These are phyloP conservation scores for Calameuta filiformis DNA, from an alignment of 2,888 invertebrate genomes.

Conservation along the genomic window DNA sequence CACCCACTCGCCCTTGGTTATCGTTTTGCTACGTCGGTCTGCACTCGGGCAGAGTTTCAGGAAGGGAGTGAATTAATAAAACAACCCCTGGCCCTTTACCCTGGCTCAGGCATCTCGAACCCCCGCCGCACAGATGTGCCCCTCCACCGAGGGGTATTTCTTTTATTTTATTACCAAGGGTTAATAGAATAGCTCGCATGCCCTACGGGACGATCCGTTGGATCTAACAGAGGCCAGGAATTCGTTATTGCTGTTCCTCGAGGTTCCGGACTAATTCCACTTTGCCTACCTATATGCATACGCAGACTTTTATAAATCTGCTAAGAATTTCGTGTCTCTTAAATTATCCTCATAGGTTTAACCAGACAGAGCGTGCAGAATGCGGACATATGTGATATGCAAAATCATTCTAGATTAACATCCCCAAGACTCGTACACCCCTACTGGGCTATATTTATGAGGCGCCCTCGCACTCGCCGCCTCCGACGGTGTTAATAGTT, in stretches of 20 bases:
- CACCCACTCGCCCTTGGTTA: slow-evolving; percentile 36
- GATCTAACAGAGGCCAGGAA: neutral
- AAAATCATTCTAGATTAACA: slow-evolving; percentile 37
- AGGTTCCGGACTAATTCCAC: neutral
- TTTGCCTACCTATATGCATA: neutral
- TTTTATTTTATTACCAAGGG: slow-evolving; percentile 60
- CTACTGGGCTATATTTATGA: slow-evolving; percentile 25
- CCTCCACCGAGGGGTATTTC: slow-evolving; percentile 49
- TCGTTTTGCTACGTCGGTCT: slow-evolving; percentile 25
- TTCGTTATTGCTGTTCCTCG: neutral
- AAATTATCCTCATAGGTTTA: neutral
- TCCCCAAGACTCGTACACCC: slow-evolving; percentile 28
- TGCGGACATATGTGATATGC: slow-evolving; percentile 58
- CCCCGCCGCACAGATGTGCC: slow-evolving; percentile 48
- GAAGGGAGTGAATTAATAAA: slow-evolving; percentile 64
- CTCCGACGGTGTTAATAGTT: slow-evolving; percentile 46
- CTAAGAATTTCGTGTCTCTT: neutral
- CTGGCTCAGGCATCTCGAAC: slow-evolving; percentile 3
- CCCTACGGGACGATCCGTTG: slow-evolving; percentile 18
- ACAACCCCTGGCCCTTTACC: slow-evolving; percentile 46
- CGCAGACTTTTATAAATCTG: neutral
- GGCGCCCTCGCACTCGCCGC: slow-evolving; percentile 23
- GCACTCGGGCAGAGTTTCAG: slow-evolving; percentile 41
- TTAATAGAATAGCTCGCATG: slow-evolving; percentile 55
- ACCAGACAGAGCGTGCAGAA: slow-evolving; percentile 40